Evolutionary conservation across 2,888 invertebrate genomes (phyloP), one percentile per base, ranked within the genome.

Genomic region (Parnassius smintheus): DNA sequence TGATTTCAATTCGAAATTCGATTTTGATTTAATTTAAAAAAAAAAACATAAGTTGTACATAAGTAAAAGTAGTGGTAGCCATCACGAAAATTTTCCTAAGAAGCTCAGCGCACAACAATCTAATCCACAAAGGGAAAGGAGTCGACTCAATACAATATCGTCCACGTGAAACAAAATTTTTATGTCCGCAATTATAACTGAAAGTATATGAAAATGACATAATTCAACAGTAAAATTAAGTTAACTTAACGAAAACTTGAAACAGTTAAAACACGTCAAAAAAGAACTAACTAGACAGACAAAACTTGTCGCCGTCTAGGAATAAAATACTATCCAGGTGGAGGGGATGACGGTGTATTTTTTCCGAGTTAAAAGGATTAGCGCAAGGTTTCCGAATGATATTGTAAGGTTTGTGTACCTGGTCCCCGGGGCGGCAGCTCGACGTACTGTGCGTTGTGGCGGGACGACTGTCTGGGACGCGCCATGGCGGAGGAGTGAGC

Each of bases 391-490:
- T 18, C 49, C 49, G 49, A 18, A 13, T 13, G 49, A 49, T 64
- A 66, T 22, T 51, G 25, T 50, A 22, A 68, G 63, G 53, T 59
- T 62, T 50, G 56, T 53, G 67, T 88, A 92, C 92, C 91, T 92
- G 92, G 91, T 74, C 91, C 90, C 75, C 90, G 86, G 72, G 90
- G 91, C 70, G 92, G 91, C 69, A 91, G 86, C 71, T 83, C 79
- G 68, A 83, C 83, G 83, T 78, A 73, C 74, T 91, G 89, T 68
- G 83, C 82, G 75, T 81, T 80, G 86, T 88, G 88, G 68, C 92
- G 89, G 72, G 89, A 79, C 87, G 91, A 87, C 88, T 88, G 91
- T 82, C 83, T 89, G 74, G 91, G 86, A 70, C 91, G 91, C 80
- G 88, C 89, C 91, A 91, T 91, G 81, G 77, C 80, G 79, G 76